These are phyloP conservation scores for Microctonus aethiopoides DNA, from an alignment of 2,888 invertebrate species.

Conservation along the genomic window DNA sequence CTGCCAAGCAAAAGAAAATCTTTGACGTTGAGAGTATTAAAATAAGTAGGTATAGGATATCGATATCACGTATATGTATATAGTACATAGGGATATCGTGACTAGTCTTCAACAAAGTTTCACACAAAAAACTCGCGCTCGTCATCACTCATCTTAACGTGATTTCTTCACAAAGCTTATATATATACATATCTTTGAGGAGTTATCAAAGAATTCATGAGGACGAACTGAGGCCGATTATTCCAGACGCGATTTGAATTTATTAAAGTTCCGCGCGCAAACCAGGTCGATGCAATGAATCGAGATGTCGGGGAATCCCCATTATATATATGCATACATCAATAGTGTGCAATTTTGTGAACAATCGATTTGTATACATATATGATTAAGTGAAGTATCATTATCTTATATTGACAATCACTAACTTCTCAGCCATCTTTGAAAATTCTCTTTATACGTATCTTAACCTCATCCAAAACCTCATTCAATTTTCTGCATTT, in stretches of 20 bases:
- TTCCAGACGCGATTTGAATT: constrained; percentile 24
- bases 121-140: background rate
- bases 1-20: background rate
- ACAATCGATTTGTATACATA: background rate
- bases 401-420: background rate
- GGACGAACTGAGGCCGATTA: too few species aligned
- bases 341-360: background rate
- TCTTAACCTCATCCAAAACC: background rate
- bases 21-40: background rate
- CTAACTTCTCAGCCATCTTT: background rate
- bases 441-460: background rate
- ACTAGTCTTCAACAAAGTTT: constrained; percentile 5
- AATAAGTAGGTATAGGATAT: constrained; percentile 3
- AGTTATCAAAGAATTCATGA: background rate
- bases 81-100: background rate
- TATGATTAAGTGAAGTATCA: constrained; percentile 1
- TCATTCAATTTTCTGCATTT: constrained; percentile 25
- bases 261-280: constrained; percentile 10
- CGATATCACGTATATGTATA: background rate
- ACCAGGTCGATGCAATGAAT: constrained; percentile 17
- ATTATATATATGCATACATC: background rate
- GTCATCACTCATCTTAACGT: constrained; percentile 5
- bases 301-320: constrained; percentile 9
- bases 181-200: background rate
- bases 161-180: background rate